These are phyloP conservation scores for Chrosomus eos DNA, from an alignment of 2,797 vertebrate species.

Conservation along the genomic window DNA sequence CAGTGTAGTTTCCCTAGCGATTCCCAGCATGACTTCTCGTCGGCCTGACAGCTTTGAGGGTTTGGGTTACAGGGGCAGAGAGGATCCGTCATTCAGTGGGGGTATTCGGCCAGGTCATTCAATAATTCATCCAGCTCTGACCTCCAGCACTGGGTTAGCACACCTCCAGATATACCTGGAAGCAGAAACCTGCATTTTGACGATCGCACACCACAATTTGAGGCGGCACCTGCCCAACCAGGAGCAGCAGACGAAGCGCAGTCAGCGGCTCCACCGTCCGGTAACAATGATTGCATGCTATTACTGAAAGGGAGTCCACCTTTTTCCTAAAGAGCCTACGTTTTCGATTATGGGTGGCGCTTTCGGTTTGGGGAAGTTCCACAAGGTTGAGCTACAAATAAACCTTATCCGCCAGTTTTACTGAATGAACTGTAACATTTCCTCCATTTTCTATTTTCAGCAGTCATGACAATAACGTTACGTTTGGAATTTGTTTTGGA, in stretches of 20 bases:
- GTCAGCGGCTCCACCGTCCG: slow-evolving; percentile 60
- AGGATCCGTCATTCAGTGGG: slow-evolving; percentile 74
- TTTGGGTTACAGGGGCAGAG: slow-evolving; percentile 84
- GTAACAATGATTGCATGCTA: slow-evolving; percentile 46
- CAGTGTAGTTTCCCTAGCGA: slow-evolving; percentile 26
- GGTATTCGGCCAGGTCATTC: slow-evolving; percentile 79
- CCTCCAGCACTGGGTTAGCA: slow-evolving; percentile 87
- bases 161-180: slow-evolving; percentile 91
- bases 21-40: slow-evolving; percentile 83
- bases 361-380: neutral
- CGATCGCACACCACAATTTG: slow-evolving; percentile 83
- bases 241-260: slow-evolving; percentile 60
- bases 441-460: neutral
- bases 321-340: neutral
- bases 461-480: neutral
- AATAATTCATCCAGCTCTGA: slow-evolving; percentile 77
- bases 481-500: neutral
- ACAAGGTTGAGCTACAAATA: neutral
- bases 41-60: slow-evolving; percentile 93
- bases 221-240: slow-evolving; percentile 65
- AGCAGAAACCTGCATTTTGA: slow-evolving; percentile 91
- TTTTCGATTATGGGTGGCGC: neutral
- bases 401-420: neutral
- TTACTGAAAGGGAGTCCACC: neutral
- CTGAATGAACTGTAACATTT: neutral